Conservation (phyloP, 2,888 invertebrate genomes). For the Chouioia cunea region DNA sequence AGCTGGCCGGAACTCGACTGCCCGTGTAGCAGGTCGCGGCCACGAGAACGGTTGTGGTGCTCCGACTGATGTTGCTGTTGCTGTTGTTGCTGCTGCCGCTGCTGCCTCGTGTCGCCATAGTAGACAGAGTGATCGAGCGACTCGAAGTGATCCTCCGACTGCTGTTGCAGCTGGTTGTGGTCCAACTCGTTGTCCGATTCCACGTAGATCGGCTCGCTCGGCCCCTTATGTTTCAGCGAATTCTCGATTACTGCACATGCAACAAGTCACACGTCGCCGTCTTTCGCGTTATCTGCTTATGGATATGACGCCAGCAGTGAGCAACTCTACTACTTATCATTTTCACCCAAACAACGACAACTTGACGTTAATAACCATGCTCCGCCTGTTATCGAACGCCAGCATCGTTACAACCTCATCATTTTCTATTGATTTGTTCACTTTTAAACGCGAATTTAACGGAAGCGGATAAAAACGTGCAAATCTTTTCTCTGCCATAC, state of each 20-base stretch:
- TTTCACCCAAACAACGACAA: too few relatives aligned
- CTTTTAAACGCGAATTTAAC: too few relatives aligned
- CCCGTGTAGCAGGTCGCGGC: background rate
- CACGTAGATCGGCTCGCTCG: slow-evolving; percentile 63
- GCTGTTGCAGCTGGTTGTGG: slow-evolving; percentile 71
- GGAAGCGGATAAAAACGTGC: too few relatives aligned
- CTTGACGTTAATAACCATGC: too few relatives aligned
- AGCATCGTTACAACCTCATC: too few relatives aligned
- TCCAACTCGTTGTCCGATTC: slow-evolving; percentile 77
- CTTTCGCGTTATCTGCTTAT: too few relatives aligned
- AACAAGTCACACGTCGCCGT: slow-evolving; percentile 35
- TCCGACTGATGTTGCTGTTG: background rate
- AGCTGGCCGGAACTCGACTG: slow-evolving; percentile 53
- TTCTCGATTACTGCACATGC: slow-evolving; percentile 79
- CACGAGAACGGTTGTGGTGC: background rate
- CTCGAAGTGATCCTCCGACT: slow-evolving; percentile 54
- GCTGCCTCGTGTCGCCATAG: slow-evolving; percentile 36
- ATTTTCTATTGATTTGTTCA: too few relatives aligned
- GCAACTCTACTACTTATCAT: too few relatives aligned
- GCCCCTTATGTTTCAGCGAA: slow-evolving; percentile 68
- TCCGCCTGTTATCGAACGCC: too few relatives aligned
- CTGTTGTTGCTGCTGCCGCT: slow-evolving; percentile 4
- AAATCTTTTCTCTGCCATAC: too few relatives aligned
- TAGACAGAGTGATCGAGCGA: background rate
- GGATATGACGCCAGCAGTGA: too few relatives aligned